Conservation (phyloP, 2,113 vertebrate species). For the Fregetta grallaria region DNA sequence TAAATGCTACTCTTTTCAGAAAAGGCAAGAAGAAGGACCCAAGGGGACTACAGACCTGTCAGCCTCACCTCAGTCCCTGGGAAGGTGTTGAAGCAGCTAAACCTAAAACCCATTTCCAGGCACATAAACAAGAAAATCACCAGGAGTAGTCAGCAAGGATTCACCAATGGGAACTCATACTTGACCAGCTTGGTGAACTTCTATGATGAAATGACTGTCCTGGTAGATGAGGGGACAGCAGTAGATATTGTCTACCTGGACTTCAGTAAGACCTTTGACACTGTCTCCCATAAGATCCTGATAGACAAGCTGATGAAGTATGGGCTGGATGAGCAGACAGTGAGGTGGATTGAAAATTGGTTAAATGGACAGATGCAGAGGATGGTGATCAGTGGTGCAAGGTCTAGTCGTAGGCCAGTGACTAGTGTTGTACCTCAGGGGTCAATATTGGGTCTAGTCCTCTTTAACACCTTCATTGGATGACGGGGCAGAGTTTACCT, state of each 20-base stretch:
- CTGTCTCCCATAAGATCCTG: background rate
- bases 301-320: background rate
- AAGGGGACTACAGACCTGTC: background rate
- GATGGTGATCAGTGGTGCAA: too few species aligned
- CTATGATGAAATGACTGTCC: background rate
- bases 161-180: background rate
- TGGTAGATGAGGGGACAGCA: background rate
- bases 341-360: background rate
- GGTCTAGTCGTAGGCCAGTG: background rate
- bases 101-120: background rate
- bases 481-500: background rate
- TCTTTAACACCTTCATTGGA: background rate
- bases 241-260: background rate
- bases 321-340: background rate
- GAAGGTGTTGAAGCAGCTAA: background rate
- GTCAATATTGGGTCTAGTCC: background rate
- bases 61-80: background rate
- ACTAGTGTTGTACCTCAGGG: too few species aligned
- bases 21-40: background rate
- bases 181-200: background rate
- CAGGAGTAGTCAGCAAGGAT: background rate
- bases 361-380: background rate
- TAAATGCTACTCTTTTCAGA: background rate
- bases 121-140: background rate
- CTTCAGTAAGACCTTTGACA: background rate